Evolutionary conservation across 2,888 invertebrate species (phyloP).

Genomic region (Heliconius cydno): DNA sequence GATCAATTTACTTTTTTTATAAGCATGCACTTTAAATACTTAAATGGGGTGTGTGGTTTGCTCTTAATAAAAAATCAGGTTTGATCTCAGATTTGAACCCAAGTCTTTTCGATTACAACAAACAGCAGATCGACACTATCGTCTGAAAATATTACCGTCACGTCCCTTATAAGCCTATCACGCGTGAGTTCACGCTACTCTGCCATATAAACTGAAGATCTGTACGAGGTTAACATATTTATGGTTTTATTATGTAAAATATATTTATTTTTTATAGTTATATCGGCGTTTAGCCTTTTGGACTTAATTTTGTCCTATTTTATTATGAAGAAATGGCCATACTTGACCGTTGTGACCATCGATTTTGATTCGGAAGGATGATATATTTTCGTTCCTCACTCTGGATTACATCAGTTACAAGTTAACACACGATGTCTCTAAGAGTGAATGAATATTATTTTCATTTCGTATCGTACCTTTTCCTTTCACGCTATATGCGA

Average conservation of each 20-base stretch:
- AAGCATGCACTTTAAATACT: no score
- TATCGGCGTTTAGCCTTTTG: neutral
- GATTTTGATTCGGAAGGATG: no score
- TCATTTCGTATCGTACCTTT: neutral
- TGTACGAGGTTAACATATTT: conserved; percentile 21
- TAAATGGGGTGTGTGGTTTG: no score
- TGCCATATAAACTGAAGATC: conserved; percentile 11
- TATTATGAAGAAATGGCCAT: neutral
- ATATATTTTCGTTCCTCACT: no score
- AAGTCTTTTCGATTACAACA: neutral
- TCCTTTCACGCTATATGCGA: neutral
- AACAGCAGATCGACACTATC: no score
- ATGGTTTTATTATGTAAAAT: conserved; percentile 3
- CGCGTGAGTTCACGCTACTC: neutral
- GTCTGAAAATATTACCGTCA: conserved; percentile 8
- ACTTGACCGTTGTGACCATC: no score
- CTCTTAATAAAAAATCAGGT: no score
- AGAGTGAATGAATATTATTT: neutral
- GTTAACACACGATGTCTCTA: no score
- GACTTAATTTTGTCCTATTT: neutral
- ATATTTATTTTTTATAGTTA: neutral
- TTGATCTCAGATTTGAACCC: neutral
- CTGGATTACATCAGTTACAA: no score
- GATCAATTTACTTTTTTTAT: no score
- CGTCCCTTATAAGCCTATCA: conserved; percentile 12